A percentile compares a stretch with the other conserved stretches of the same genome.
Evolutionary conservation across 1,140 invertebrate species (phyloP).

Genomic region (Scaptomyza pallida): DNA sequence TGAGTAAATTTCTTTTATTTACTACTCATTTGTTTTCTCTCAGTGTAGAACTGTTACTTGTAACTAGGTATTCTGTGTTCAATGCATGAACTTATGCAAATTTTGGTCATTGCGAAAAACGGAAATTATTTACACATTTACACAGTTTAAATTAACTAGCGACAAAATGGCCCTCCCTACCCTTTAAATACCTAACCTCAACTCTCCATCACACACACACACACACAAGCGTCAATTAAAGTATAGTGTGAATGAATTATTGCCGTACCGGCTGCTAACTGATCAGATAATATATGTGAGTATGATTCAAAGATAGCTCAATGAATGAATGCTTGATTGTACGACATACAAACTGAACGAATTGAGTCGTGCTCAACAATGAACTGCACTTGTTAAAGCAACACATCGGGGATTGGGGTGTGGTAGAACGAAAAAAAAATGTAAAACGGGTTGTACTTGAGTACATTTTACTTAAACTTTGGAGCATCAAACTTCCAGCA

Average conservation of each 20-base stretch:
- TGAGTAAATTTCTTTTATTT: too few relatives aligned
- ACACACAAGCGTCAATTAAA: neutral
- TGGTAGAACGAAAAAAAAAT: slow-evolving; percentile 11
- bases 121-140: slow-evolving; percentile 79
- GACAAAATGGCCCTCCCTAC: slow-evolving; percentile 3
- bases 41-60: slow-evolving; percentile 7
- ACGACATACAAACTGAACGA: slow-evolving; percentile 24
- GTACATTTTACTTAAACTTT: neutral
- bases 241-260: slow-evolving; percentile 39
- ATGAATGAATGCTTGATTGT: slow-evolving; percentile 26
- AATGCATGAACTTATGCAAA: slow-evolving; percentile 39
- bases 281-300: slow-evolving; percentile 44
- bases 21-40: too few relatives aligned
- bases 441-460: neutral
- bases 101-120: slow-evolving; percentile 52
- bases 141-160: slow-evolving; percentile 71
- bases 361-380: slow-evolving; percentile 30
- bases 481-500: too few relatives aligned
- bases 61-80: neutral
- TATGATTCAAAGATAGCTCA: slow-evolving; percentile 38
- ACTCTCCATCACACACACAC: neutral
- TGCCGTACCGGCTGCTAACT: slow-evolving; percentile 27
- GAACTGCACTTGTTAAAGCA: slow-evolving; percentile 19
- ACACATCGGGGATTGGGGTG: slow-evolving; percentile 11
- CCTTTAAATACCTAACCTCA: neutral